Percentiles rank a stretch among this genome's conserved stretches.
These are phyloP conservation scores for Corydoras sp. DNA, from an alignment of 2,113 vertebrate species.

Conservation along the genomic window DNA sequence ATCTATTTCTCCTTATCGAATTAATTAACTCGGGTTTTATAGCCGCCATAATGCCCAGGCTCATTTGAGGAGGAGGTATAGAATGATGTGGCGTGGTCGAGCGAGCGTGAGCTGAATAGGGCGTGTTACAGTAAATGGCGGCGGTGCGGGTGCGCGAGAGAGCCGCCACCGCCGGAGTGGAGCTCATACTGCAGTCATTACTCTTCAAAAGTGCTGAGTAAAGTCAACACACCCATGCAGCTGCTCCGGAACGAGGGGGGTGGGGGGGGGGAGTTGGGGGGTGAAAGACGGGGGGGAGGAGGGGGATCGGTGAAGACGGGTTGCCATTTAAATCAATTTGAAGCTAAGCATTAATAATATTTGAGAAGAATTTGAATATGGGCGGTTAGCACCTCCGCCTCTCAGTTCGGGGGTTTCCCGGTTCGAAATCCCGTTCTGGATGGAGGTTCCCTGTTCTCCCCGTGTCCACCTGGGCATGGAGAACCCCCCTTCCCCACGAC, in stretches of 20 bases:
- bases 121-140: conserved; percentile 56
- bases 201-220: conserved; percentile 67
- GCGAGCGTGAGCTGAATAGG: conserved; percentile 23
- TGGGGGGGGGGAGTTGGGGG: no score
- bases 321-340: no score
- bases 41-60: background rate
- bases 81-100: conserved; percentile 17
- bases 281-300: conserved; percentile 6
- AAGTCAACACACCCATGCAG: conserved; percentile 54
- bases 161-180: conserved; percentile 48
- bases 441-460: no score
- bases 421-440: no score
- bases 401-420: no score
- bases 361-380: no score
- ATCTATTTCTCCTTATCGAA: background rate
- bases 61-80: background rate
- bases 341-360: no score
- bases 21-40: conserved; percentile 1
- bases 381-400: no score
- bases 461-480: no score
- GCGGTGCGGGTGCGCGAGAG: conserved; percentile 41
- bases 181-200: conserved; percentile 58
- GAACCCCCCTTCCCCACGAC: no score
- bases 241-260: no score
- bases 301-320: background rate